Evolutionary conservation across 2,797 vertebrate genomes (phyloP).

Genomic region (Malurus leucopterus): DNA sequence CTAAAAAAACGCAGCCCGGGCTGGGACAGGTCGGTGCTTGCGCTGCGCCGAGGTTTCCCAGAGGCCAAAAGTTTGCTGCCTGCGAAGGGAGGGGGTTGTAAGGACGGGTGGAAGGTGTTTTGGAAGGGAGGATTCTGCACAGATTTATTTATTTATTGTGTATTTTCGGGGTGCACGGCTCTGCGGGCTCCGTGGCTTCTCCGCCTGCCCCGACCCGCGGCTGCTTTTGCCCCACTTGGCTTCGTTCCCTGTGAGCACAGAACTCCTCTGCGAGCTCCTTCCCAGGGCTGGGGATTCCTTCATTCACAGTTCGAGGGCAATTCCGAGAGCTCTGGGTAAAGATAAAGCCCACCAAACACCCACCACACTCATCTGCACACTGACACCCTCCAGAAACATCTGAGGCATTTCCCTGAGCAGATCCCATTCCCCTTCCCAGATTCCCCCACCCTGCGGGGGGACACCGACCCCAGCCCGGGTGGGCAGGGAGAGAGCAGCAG

Average conservation of each 20-base stretch:
- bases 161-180: background rate
- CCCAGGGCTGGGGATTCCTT: background rate
- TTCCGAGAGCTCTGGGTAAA: background rate
- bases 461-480: rapidly evolving
- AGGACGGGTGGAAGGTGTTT: background rate
- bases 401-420: background rate
- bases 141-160: background rate
- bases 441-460: background rate
- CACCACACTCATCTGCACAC: rapidly evolving
- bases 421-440: background rate
- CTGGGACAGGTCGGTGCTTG: background rate
- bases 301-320: rapidly evolving
- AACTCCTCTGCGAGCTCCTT: background rate
- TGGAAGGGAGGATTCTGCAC: background rate
- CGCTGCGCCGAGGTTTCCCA: background rate
- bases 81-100: background rate
- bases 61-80: background rate
- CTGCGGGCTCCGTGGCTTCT: background rate
- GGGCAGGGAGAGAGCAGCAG: background rate
- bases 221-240: background rate
- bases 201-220: background rate
- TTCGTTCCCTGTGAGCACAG: background rate
- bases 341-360: rapidly evolving
- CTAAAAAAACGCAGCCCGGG: background rate
- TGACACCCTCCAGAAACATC: background rate